These are phyloP conservation scores for Euphydryas editha DNA, from an alignment of 2,888 invertebrate genomes.

Conservation along the genomic window DNA sequence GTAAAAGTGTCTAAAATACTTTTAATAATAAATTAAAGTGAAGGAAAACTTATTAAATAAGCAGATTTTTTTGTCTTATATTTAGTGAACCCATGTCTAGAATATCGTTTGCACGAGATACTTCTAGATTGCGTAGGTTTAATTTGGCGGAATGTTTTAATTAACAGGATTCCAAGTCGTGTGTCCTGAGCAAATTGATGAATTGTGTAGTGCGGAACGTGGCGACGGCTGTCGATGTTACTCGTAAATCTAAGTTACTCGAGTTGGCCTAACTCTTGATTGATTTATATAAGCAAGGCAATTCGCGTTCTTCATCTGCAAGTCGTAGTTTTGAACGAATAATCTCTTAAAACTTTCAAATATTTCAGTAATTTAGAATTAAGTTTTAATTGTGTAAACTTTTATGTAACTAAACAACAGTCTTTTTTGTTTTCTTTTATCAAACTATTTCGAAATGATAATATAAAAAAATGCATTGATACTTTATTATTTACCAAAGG, in stretches of 20 bases:
- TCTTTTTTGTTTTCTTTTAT: too few species aligned
- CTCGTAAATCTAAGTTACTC: conserved; percentile 73
- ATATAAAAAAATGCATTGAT: too few species aligned
- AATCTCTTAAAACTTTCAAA: not conserved
- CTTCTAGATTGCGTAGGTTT: conserved; percentile 55
- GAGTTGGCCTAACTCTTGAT: conserved; percentile 65
- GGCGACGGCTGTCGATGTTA: conserved; percentile 48
- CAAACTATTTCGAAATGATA: too few species aligned
- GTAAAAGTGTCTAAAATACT: too few species aligned
- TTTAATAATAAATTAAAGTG: too few species aligned
- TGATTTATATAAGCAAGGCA: conserved; percentile 68
- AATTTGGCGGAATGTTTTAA: conserved; percentile 77
- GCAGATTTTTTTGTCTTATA: too few species aligned
- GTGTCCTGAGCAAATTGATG: conserved; percentile 77
- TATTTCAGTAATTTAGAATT: not conserved
- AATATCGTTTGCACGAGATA: conserved; percentile 34
- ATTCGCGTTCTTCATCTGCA: conserved; percentile 66
- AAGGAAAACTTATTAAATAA: too few species aligned
- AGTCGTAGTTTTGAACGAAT: conserved; percentile 44
- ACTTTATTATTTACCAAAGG: too few species aligned
- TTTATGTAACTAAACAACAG: too few species aligned
- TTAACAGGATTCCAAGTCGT: conserved; percentile 74
- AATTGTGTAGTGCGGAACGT: conserved; percentile 64
- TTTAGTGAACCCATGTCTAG: not conserved
- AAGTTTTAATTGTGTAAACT: too few species aligned